Evolutionary conservation across 2,888 invertebrate species (phyloP).

Genomic region (Aspidiotus rigidus): DNA sequence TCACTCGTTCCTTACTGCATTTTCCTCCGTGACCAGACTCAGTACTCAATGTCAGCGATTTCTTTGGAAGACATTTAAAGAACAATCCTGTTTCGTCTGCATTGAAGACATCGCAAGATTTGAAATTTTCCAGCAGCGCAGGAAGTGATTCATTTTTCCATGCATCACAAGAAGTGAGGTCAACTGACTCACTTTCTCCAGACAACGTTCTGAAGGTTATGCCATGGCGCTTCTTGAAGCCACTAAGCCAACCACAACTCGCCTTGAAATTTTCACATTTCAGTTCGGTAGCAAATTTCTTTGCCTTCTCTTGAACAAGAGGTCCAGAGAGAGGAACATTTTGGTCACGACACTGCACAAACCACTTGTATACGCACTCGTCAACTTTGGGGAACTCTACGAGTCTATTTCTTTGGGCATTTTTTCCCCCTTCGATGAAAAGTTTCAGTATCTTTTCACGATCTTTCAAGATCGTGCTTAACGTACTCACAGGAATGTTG

Average conservation of each 20-base stretch:
- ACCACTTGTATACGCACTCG: too few relatives aligned
- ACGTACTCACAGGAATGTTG: too few relatives aligned
- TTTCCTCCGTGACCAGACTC: constrained; percentile 41
- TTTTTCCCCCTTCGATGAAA: too few relatives aligned
- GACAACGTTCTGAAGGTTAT: constrained; percentile 38
- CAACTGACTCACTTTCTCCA: constrained; percentile 37
- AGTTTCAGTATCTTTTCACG: too few relatives aligned
- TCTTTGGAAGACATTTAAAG: constrained; percentile 39
- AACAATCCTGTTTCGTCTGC: constrained; percentile 40
- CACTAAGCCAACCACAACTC: constrained; percentile 39
- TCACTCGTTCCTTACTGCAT: constrained; percentile 39
- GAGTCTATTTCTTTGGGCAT: too few relatives aligned
- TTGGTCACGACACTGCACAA: too few relatives aligned
- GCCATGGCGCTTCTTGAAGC: constrained; percentile 36
- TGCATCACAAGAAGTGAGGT: constrained; percentile 28
- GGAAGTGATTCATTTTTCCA: constrained; percentile 36
- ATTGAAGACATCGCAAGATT: constrained; percentile 39
- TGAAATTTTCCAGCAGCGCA: constrained; percentile 37
- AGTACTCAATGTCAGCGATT: constrained; percentile 39
- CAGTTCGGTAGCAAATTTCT: too few relatives aligned
- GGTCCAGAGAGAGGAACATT: too few relatives aligned
- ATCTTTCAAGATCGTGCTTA: too few relatives aligned
- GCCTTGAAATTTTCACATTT: too few relatives aligned
- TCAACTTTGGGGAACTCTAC: too few relatives aligned
- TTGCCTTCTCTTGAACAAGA: too few relatives aligned